Evolutionary conservation across 2,797 vertebrate genomes (phyloP).

Genomic region (Pristis pectinata): DNA sequence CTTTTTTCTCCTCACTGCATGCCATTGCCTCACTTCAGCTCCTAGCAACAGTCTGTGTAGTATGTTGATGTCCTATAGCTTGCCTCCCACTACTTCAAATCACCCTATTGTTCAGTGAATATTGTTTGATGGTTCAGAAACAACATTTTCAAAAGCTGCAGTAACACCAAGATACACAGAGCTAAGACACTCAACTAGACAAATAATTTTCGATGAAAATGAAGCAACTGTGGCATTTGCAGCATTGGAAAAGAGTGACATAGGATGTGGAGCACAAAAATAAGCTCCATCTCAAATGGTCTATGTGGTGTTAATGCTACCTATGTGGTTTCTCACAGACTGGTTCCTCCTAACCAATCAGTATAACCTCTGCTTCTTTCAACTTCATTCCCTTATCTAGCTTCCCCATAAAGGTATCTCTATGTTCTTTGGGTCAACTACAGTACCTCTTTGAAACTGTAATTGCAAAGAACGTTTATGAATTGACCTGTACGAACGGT

Average conservation of each 20-base stretch:
- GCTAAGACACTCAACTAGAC: neutral
- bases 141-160: neutral
- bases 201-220: neutral
- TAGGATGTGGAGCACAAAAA: neutral
- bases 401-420: no score
- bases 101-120: neutral
- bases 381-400: no score
- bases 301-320: no score
- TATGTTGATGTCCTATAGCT: neutral
- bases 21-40: constrained; percentile 46
- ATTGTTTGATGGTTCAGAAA: neutral
- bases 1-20: constrained; percentile 16
- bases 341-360: no score
- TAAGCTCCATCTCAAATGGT: no score
- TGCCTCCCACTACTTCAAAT: constrained; percentile 14
- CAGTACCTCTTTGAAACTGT: no score
- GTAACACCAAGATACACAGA: neutral
- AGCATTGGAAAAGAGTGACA: neutral
- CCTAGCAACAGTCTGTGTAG: constrained; percentile 49
- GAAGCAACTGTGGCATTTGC: neutral
- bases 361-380: no score
- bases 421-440: no score
- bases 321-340: no score
- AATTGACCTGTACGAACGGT: no score
- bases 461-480: no score